Evolutionary conservation across 2,888 invertebrate species (phyloP).

Genomic region (Neuroscelio doddi): DNA sequence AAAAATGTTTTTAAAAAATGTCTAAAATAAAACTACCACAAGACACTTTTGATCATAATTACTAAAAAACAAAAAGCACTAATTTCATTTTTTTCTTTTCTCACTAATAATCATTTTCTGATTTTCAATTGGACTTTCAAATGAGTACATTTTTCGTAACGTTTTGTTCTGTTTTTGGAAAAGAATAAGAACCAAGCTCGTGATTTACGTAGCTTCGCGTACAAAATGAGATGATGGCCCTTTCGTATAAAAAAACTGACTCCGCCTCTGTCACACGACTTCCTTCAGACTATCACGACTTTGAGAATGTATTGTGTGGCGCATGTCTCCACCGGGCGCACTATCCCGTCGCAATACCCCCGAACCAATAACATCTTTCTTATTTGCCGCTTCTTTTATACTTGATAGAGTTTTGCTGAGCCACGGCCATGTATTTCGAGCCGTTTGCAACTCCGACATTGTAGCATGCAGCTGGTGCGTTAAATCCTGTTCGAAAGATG

Average conservation of each 20-base stretch:
- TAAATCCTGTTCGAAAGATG: constrained; percentile 77
- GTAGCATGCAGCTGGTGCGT: constrained; percentile 91
- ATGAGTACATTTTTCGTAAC: no score
- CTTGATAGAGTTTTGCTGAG: constrained; percentile 91
- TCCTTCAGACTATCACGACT: constrained; percentile 68
- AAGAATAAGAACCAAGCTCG: constrained; percentile 11
- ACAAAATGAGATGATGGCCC: constrained; percentile 27
- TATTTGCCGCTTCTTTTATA: constrained; percentile 82
- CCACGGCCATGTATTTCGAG: constrained; percentile 91
- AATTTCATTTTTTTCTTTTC: no score
- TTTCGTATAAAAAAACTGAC: background rate
- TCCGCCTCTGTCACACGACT: constrained; percentile 59
- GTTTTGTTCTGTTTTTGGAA: background rate
- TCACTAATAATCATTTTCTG: no score
- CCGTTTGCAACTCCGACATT: constrained; percentile 82
- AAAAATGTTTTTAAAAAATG: no score
- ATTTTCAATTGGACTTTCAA: no score
- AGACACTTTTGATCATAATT: no score
- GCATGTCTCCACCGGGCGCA: constrained; percentile 69
- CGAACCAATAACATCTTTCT: constrained; percentile 68
- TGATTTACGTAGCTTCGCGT: constrained; percentile 36
- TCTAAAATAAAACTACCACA: no score
- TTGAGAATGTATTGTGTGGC: constrained; percentile 65
- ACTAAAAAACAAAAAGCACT: no score
- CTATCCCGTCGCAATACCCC: constrained; percentile 72